Conservation (phyloP, 1,140 invertebrate genomes). For the Galleria mellonella region DNA sequence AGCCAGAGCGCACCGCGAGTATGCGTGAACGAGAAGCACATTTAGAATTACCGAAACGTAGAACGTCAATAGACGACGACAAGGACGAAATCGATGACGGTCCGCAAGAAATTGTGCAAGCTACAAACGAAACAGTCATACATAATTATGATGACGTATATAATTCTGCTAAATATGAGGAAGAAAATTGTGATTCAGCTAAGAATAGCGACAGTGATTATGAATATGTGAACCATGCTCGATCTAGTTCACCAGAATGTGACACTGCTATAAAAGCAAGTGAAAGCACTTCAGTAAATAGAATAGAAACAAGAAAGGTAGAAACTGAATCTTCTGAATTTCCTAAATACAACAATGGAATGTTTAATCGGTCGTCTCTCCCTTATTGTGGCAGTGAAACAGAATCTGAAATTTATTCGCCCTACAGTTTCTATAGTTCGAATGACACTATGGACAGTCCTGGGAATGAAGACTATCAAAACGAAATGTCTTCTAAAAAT, state of each 20-base stretch:
- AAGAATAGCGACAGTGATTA: conserved; percentile 77
- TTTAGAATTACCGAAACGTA: conserved; percentile 75
- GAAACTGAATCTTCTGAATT: conserved; percentile 38
- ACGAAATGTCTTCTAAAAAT: conserved; percentile 59
- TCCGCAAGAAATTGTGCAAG: conserved; percentile 53
- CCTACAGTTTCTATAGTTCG: conserved; percentile 83
- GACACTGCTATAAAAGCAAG: conserved; percentile 70
- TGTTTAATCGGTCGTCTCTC: conserved; percentile 75
- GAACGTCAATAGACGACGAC: conserved; percentile 65
- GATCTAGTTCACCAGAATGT: conserved; percentile 79
- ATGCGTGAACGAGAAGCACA: conserved; percentile 83
- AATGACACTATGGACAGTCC: conserved; percentile 62
- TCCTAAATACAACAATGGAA: conserved; percentile 54
- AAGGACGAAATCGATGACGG: conserved; percentile 60
- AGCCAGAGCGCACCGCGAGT: conserved; percentile 87
- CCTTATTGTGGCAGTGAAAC: conserved; percentile 87
- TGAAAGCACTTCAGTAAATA: conserved; percentile 37
- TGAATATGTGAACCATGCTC: conserved; percentile 76
- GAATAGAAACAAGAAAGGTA: conserved; percentile 30
- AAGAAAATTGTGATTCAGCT: conserved; percentile 60
- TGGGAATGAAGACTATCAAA: conserved; percentile 61
- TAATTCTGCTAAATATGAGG: conserved; percentile 62
- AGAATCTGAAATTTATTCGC: conserved; percentile 86
- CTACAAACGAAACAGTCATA: conserved; percentile 59
- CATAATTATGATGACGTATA: conserved; percentile 72